These are phyloP conservation scores for Agrotis segetum DNA, from an alignment of 2,888 invertebrate species.

Conservation along the genomic window DNA sequence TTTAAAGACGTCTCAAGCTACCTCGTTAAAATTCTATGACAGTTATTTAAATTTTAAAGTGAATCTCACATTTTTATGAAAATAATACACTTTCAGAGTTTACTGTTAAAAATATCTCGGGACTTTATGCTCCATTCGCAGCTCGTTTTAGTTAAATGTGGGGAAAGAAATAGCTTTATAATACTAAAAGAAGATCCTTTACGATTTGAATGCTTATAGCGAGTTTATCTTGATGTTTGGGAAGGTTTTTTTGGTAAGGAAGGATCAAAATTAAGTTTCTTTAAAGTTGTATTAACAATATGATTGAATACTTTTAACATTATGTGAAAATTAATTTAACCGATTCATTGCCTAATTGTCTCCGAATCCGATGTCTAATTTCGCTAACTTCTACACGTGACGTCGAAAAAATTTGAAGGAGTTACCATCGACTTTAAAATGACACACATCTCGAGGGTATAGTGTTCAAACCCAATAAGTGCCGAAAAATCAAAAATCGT, in stretches of 20 bases:
- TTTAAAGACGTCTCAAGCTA: conserved; percentile 75
- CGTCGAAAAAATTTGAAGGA: too few relatives aligned
- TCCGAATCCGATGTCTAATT: too few relatives aligned
- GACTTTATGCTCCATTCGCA: conserved; percentile 65
- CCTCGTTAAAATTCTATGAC: conserved; percentile 78
- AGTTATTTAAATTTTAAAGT: conserved; percentile 74
- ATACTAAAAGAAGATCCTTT: conserved; percentile 53
- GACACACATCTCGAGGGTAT: too few relatives aligned
- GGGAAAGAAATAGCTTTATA: conserved; percentile 52
- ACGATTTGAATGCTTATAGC: conserved; percentile 43
- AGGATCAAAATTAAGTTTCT: neutral
- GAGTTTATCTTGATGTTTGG: conserved; percentile 26
- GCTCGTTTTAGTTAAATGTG: conserved; percentile 62
- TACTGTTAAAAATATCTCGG: conserved; percentile 64
- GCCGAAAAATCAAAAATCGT: too few relatives aligned
- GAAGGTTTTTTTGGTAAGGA: conserved; percentile 4
- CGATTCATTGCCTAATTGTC: too few relatives aligned
- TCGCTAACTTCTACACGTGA: too few relatives aligned
- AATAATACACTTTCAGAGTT: conserved; percentile 66
- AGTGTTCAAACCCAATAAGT: too few relatives aligned
- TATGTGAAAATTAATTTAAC: neutral
- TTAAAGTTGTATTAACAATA: neutral
- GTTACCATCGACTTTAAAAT: too few relatives aligned
- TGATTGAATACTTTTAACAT: neutral
- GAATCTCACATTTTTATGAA: conserved; percentile 68